phyloP scores from a whole-genome alignment of 2,113 vertebrate species.

The Takifugu bimaculatus region DNA sequence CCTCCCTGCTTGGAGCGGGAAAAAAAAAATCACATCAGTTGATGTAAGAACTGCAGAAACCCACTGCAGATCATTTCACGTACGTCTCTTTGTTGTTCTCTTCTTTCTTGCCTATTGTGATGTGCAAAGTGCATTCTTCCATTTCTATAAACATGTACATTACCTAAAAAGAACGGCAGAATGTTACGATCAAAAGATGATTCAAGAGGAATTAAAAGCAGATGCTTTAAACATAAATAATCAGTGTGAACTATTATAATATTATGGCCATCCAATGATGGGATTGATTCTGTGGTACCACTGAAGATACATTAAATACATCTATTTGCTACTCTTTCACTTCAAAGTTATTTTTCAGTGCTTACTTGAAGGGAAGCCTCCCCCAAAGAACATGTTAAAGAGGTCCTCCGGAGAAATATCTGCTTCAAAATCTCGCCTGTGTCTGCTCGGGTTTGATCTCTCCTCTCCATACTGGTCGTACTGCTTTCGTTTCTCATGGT shows the following conservation, averaged over 20 bases:
- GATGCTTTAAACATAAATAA: no score
- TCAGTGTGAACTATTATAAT: no score
- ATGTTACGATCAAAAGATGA: not conserved
- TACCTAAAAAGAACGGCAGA: conserved; percentile 51
- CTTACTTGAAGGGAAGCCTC: conserved; percentile 95
- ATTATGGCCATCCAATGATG: no score
- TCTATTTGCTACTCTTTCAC: no score
- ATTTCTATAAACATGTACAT: conserved; percentile 80
- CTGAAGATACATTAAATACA: no score
- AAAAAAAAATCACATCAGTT: not conserved
- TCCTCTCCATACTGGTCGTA: conserved; percentile 95
- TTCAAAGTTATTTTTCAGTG: not conserved
- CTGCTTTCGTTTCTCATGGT: conserved; percentile 88
- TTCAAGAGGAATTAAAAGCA: not conserved
- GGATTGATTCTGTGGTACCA: no score
- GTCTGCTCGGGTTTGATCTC: conserved; percentile 78
- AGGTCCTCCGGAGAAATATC: conserved; percentile 98
- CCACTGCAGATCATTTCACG: conserved; percentile 13
- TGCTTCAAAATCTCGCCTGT: conserved; percentile 87
- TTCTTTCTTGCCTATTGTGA: conserved; percentile 67
- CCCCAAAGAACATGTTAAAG: conserved; percentile 99
- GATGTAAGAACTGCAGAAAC: not conserved
- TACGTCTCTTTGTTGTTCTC: conserved; percentile 77
- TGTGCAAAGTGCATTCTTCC: conserved; percentile 78
- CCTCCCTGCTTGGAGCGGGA: conserved; percentile 82